Base-by-base conservation (phyloP, 2,888 invertebrate species). In the Scrobipalpa costella region DNA sequence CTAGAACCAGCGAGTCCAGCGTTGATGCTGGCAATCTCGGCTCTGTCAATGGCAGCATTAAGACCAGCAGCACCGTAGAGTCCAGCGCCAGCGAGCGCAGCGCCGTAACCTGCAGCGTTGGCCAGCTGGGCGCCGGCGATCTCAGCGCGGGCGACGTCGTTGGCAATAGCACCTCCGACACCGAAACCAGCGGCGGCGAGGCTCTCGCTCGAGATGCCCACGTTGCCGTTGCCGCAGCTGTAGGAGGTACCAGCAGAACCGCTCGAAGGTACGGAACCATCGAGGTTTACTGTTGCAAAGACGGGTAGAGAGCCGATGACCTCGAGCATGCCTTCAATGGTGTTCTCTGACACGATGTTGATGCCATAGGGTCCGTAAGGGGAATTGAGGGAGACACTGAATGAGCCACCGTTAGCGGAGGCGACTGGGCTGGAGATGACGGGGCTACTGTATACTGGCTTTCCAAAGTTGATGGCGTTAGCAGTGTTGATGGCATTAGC, bases 341-440 rank as follows among this genome's bases (percentile, higher is more conserved):
- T 68, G 62, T 79, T 81, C 57, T 79, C 77, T 44, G 80, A 77
- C 5, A 72, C 34, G 1, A 76, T 68, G n/a, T 70, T 66, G 8
- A 78, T 64, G 60, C 78, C 76, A 60, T 36, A 68, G 19, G 72
- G 71, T n/a, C 73, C 66, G 49, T 72, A 68, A 7, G 75, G 68
- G 2, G 78, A 78, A 7, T 66, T 63, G 62, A 74, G 71, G 60
- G 72, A 63, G 6, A 73, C 67, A 27, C 68, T 65, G 33, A 76
- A 62, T 13, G 68, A 69, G 8, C 70, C 71, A 1, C 72, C 71
- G 59, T 65, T 67, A 52, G 70, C 65, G 7, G 69, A 66, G 33
- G 63, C 65, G 36, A 63, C 47, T 50, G 63, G 44, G 61, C 47
- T 57, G n/a, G 33, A 15, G 36, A 15, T 8, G 11, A 50, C 2